Evolutionary conservation across 2,797 vertebrate species (phyloP), one percentile per base, ranked within the genome.

Genomic region (Parauchenoglanis punctatus): DNA sequence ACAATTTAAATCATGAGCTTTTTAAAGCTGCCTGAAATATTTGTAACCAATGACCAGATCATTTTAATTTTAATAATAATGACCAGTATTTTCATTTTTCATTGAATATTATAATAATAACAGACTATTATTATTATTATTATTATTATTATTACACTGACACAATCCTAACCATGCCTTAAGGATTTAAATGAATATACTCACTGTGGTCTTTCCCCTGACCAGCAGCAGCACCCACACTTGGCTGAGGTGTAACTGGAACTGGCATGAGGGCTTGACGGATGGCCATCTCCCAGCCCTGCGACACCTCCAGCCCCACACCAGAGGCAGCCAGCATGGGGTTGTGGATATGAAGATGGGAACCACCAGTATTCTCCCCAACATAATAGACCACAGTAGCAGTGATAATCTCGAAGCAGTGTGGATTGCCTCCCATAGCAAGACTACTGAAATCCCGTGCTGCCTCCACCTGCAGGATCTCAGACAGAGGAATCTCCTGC

Each of bases 321-420:
- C 98, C 98, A 0, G 97, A 96, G 88, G 97, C 97, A 35, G 97
- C 97, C 92, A 99, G 96, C 86, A 95, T 95, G 0, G 98, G 97
- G 92, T 94, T 99, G 93, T 98, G 96, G 92, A 97, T 97, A 94
- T 94, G 94, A 75, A 90, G 89, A 56, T 89, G 90, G 10, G 86
- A 56, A 85, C 96, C 96, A 87, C 96, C 94, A 89, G 96, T 97
- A 94, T 97, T 98, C 94, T 99, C 98, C n/a, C 98, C 98, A 89
- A 99, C 98, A 85, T 98, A 99, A 95, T 99, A 99, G 17, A 99
- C 96, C 97, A 99, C 97, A 77, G 97, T 98, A 92, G 97, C 96
- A 56, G 98, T 99, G 95, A 99, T 98, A 94, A 99, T 97, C 96
- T 99, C 98, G 92, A 99, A 99, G 95, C 98, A 99, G 96, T 99